phyloP scores from a whole-genome alignment of 2,113 vertebrate genomes.

The Chloebia gouldiae region DNA sequence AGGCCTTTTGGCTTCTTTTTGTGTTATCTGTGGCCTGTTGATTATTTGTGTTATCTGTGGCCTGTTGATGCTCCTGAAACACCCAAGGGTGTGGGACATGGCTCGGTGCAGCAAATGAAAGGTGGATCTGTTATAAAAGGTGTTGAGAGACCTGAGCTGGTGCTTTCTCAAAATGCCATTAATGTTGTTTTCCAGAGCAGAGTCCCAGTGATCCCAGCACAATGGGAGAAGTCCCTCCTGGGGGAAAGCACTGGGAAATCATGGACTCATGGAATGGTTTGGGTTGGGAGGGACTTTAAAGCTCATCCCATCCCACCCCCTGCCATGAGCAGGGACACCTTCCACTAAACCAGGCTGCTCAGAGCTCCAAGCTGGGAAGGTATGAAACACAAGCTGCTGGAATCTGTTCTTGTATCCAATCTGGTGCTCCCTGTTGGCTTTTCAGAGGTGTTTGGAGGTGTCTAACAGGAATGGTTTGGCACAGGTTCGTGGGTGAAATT shows the following conservation, averaged over 20 bases:
- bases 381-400: not conserved
- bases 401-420: accelerated
- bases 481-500: not conserved
- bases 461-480: not conserved
- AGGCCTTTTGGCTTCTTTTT: not conserved
- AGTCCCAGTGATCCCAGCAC: accelerated
- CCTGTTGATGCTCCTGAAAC: not conserved
- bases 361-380: not conserved
- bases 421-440: not conserved
- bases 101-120: not conserved
- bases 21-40: accelerated
- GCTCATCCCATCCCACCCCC: not conserved
- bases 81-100: too few relatives aligned
- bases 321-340: not conserved
- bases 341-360: not conserved
- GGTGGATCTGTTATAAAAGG: not conserved
- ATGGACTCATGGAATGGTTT: not conserved
- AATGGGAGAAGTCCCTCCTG: not conserved
- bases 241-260: not conserved
- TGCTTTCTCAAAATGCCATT: not conserved
- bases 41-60: not conserved
- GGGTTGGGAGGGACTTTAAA: not conserved
- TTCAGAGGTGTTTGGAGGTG: not conserved
- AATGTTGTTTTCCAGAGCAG: not conserved
- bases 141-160: not conserved